Conservation (phyloP, 2,888 invertebrate species). For the Perdita meconis region DNA sequence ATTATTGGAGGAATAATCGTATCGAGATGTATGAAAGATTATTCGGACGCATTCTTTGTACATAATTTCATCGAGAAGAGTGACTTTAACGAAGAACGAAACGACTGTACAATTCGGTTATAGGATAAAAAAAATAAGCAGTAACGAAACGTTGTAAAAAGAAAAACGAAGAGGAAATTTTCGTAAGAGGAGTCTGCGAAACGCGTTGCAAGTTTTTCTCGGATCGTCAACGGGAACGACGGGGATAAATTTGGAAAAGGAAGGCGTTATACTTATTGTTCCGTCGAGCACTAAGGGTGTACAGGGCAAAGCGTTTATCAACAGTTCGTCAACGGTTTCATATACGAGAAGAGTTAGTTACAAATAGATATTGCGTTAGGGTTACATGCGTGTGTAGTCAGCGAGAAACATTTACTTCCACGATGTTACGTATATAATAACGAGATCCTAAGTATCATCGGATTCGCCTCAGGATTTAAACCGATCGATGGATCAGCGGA, state of each 20-base stretch:
- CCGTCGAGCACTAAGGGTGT: not conserved
- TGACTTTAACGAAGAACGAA: slow-evolving; percentile 12
- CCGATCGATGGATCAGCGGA: slow-evolving; percentile 34
- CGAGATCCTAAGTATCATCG: slow-evolving; percentile 40
- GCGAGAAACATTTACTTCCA: slow-evolving; percentile 42
- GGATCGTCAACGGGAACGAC: slow-evolving; percentile 7
- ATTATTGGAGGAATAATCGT: slow-evolving; percentile 17
- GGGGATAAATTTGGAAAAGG: not conserved
- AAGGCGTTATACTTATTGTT: slow-evolving; percentile 23
- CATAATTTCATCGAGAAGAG: slow-evolving; percentile 28
- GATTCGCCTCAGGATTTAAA: slow-evolving; percentile 49
- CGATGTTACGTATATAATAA: slow-evolving; percentile 18
- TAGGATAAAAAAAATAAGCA: slow-evolving; percentile 43
- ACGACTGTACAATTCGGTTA: slow-evolving; percentile 45
- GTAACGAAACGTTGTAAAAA: slow-evolving; percentile 23
- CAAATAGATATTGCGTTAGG: not conserved
- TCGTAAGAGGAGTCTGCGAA: not conserved
- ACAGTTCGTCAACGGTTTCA: slow-evolving; percentile 1
- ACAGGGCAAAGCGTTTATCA: slow-evolving; percentile 9
- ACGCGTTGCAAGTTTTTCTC: slow-evolving; percentile 3
- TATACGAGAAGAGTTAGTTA: not conserved
- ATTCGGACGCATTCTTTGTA: slow-evolving; percentile 41
- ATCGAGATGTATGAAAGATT: not conserved
- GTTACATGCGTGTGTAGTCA: slow-evolving; percentile 6
- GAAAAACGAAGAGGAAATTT: slow-evolving; percentile 1